A percentile compares a stretch with the other conserved stretches of the same genome.
Conservation (phyloP, 2,113 vertebrate genomes). For the Limnothrissa miodon region DNA sequence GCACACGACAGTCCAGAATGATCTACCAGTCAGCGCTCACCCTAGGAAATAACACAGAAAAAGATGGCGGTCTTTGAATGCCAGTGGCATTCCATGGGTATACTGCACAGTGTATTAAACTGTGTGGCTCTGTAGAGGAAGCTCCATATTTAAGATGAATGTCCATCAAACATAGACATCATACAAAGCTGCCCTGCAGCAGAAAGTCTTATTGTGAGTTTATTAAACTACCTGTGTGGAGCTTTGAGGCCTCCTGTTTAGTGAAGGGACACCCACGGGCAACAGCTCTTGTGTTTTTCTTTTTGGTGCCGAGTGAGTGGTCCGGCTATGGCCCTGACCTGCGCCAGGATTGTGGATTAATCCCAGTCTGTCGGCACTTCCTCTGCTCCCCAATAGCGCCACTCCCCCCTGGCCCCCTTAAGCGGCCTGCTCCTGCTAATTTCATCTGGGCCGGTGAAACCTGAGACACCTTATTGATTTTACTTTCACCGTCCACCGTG, state of each 20-base stretch:
- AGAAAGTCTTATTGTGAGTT: background rate
- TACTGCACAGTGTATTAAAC: background rate
- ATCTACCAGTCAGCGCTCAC: background rate
- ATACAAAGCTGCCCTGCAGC: background rate
- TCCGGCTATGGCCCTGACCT: background rate
- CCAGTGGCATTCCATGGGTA: background rate
- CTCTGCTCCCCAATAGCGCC: conserved; percentile 16
- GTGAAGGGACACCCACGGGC: background rate
- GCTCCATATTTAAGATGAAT: background rate
- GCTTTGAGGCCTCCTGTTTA: too few species aligned
- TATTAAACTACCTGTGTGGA: background rate
- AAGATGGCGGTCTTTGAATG: background rate
- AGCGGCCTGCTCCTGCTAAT: conserved; percentile 28
- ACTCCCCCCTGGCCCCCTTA: conserved; percentile 31
- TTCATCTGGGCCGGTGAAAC: conserved; percentile 34
- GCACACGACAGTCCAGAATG: background rate
- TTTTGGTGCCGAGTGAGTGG: background rate
- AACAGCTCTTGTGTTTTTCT: background rate
- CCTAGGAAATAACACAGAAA: background rate
- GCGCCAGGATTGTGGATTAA: background rate
- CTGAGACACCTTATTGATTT: conserved; percentile 40
- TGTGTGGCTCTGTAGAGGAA: background rate
- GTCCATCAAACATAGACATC: background rate
- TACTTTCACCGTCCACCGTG: conserved; percentile 21
- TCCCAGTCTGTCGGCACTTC: conserved; percentile 30